A percentile compares a stretch with the other conserved stretches of the same genome.
These are phyloP conservation scores for Enteromius treurensis DNA, from an alignment of 2,797 vertebrate species.

Conservation along the genomic window DNA sequence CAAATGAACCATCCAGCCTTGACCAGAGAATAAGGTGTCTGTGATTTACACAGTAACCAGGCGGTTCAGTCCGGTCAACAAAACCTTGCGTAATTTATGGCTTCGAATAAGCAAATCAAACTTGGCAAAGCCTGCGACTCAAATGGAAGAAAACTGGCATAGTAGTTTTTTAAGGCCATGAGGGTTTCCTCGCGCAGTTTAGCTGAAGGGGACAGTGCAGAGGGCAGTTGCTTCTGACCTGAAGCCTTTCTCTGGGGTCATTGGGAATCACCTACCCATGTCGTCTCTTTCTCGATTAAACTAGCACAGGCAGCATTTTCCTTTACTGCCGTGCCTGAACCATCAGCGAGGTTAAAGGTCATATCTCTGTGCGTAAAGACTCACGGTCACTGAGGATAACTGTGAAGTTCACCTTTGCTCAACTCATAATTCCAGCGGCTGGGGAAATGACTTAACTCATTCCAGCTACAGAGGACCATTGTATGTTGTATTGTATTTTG, in stretches of 20 bases:
- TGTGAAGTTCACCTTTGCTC: conserved; percentile 45
- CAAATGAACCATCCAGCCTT: conserved; percentile 65
- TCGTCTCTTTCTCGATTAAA: conserved; percentile 56
- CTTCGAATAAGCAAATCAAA: neutral
- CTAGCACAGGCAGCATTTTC: conserved; percentile 58
- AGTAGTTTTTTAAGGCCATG: conserved; percentile 1
- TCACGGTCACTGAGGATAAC: conserved; percentile 47
- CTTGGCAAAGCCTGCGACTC: neutral
- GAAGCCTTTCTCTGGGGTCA: conserved; percentile 50
- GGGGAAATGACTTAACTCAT: conserved; percentile 47
- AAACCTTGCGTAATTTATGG: conserved; percentile 6
- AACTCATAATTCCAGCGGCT: conserved; percentile 45
- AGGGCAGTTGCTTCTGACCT: neutral
- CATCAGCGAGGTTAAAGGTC: conserved; percentile 61
- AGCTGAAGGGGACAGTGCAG: neutral
- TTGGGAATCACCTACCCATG: conserved; percentile 60
- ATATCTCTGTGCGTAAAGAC: conserved; percentile 40
- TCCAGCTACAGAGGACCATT: conserved; percentile 16
- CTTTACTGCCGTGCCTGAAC: conserved; percentile 48
- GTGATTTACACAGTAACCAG: conserved; percentile 52
- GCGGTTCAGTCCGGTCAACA: conserved; percentile 27
- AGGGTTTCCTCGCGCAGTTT: neutral
- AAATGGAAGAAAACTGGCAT: conserved; percentile 16
- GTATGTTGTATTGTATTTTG: neutral
- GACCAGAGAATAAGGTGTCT: conserved; percentile 46